Conservation (phyloP, 1,140 invertebrate genomes). For the Drosophila lacertosa region DNA sequence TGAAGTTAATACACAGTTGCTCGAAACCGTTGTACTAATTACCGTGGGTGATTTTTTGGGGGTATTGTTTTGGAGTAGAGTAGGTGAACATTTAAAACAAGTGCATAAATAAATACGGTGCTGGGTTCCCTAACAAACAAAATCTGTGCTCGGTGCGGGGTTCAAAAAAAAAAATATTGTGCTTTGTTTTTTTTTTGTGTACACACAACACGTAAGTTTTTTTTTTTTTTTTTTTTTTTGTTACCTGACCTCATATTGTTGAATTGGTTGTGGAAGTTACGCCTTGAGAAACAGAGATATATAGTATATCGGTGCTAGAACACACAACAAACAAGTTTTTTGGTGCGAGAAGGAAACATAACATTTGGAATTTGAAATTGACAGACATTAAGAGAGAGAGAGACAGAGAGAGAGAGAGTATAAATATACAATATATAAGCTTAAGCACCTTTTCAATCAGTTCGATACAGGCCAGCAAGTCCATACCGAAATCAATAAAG, state of each 20-base stretch:
- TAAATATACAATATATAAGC: slow-evolving; percentile 19
- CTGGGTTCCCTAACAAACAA: slow-evolving; percentile 7
- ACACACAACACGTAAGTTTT: slow-evolving; percentile 23
- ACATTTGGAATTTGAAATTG: slow-evolving; percentile 24
- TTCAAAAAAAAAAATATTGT: not conserved
- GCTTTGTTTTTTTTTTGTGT: not conserved
- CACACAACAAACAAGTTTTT: slow-evolving; percentile 34
- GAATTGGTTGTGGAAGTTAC: not conserved
- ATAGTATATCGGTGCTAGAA: slow-evolving; percentile 29
- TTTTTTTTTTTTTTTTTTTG: too few relatives aligned
- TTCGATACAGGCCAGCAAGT: slow-evolving; percentile 97
- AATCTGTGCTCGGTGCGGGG: slow-evolving; percentile 16
- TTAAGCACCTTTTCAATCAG: slow-evolving; percentile 96
- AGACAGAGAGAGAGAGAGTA: too few relatives aligned
- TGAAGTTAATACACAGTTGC: slow-evolving; percentile 99
- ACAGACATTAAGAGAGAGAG: too few relatives aligned
- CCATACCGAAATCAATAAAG: slow-evolving; percentile 99
- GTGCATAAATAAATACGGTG: slow-evolving; percentile 28
- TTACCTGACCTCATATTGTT: slow-evolving; percentile 21
- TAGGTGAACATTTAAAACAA: slow-evolving; percentile 45
- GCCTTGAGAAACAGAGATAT: slow-evolving; percentile 18
- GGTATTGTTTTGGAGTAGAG: slow-evolving; percentile 19
- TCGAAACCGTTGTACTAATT: slow-evolving; percentile 98
- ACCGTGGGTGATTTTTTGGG: slow-evolving; percentile 11
- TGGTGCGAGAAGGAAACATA: slow-evolving; percentile 40